These are phyloP conservation scores for Aphelinus atriplicis DNA, from an alignment of 1,140 invertebrate genomes.

Conservation along the genomic window DNA sequence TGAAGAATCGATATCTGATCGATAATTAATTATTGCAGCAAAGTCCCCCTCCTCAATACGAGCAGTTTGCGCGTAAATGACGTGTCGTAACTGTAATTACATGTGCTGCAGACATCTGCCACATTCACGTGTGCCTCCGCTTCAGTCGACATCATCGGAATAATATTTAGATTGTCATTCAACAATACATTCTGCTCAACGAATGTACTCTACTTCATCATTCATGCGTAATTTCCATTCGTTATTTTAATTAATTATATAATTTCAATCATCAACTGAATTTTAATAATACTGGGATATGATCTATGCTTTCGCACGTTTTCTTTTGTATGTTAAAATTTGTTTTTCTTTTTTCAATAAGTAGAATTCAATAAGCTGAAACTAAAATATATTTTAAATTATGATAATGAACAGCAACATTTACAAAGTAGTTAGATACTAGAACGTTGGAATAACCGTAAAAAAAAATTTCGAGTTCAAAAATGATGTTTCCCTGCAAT, in stretches of 20 bases:
- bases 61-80: slow-evolving; percentile 9
- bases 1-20: slow-evolving; percentile 7
- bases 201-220: too few species aligned
- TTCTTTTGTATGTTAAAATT: not conserved
- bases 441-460: too few species aligned
- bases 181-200: not conserved
- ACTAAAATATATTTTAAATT: too few species aligned
- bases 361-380: too few species aligned
- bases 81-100: slow-evolving; percentile 25
- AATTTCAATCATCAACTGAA: too few species aligned
- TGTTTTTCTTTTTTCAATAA: not conserved
- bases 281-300: not conserved
- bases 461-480: too few species aligned
- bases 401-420: too few species aligned
- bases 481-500: too few species aligned
- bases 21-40: slow-evolving; percentile 28
- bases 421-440: too few species aligned
- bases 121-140: not conserved
- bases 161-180: slow-evolving; percentile 10
- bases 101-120: slow-evolving; percentile 24
- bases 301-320: not conserved
- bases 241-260: too few species aligned
- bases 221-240: too few species aligned
- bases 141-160: slow-evolving; percentile 6
- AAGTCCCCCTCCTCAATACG: not conserved